These are phyloP conservation scores for Hycleus cichorii DNA, from an alignment of 1,140 invertebrate species.

Conservation along the genomic window DNA sequence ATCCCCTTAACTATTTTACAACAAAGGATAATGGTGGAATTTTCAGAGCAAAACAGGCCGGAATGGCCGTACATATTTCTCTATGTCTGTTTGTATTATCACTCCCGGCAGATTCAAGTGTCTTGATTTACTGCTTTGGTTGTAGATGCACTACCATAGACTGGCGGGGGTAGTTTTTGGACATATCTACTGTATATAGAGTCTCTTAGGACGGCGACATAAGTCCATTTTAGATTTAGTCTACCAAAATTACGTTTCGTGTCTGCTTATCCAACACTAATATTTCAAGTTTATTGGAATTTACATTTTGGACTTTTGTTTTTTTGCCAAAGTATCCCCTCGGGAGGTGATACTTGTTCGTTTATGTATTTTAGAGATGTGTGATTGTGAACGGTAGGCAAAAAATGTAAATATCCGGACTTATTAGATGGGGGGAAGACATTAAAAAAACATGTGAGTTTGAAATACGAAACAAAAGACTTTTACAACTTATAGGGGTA, in stretches of 20 bases:
- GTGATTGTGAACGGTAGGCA: too few species aligned
- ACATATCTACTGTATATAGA: conserved; percentile 1
- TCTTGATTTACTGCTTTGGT: conserved; percentile 26
- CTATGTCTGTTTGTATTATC: conserved; percentile 26
- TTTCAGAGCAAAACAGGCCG: conserved; percentile 20
- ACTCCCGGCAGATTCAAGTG: conserved; percentile 27
- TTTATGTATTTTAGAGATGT: too few species aligned
- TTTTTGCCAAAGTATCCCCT: neutral
- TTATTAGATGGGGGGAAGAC: too few species aligned
- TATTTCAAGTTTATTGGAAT: conserved; percentile 16
- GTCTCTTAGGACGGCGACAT: conserved; percentile 5
- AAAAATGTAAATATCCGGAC: too few species aligned
- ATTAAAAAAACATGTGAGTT: too few species aligned
- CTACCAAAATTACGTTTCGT: conserved; percentile 6
- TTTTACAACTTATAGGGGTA: too few species aligned
- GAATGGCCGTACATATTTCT: conserved; percentile 28
- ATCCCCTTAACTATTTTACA: conserved; percentile 18
- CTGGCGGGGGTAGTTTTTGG: conserved; percentile 4
- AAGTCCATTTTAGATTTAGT: neutral
- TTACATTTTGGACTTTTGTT: conserved; percentile 2
- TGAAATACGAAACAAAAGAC: too few species aligned
- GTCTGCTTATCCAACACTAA: conserved; percentile 13
- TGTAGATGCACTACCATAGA: conserved; percentile 8
- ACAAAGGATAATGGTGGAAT: conserved; percentile 20
- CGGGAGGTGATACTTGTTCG: too few species aligned